Evolutionary conservation across 1,140 invertebrate genomes (phyloP), one percentile per base, ranked within the genome.

Genomic region (Drosophila takahashii): DNA sequence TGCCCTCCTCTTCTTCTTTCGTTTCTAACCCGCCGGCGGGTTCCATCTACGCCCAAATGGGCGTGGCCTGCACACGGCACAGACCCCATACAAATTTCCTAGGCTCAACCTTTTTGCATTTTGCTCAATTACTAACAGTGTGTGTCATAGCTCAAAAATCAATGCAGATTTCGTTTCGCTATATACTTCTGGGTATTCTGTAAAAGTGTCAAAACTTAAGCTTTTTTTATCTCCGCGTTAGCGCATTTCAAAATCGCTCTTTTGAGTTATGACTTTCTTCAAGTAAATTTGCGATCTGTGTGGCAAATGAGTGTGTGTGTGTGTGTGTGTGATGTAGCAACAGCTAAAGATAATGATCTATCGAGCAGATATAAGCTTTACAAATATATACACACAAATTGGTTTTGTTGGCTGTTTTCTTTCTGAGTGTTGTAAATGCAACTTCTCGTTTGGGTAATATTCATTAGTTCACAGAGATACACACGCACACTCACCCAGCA

Each of bases 21-120:
- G 15, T 50, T 59, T 42, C 52, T 81, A 65, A 87, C 83, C 83
- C 84, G 83, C 83, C 83, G 83, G 83, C 83, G 84, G 83, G 83
- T 83, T 53, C 62, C 70, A 62, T 36, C 72, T 57, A 78, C 65
- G 58, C 75, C 60, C 62, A 65, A 62, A 42, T 50, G 62, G 81
- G 69, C 78, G 81, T 85, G 72, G 72, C 67, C 79, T 59, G 77
- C 81, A 85, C 81, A 62, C 72, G 79, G 75, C 53, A 61, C 77
- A 72, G 51, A 72, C 52, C 62, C 48, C 56, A 71, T 54, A 51
- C 39, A 69, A 76, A 77, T 45, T 37, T 51, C 34, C 54, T 69
- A 77, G 73, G 74, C 62, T 54, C 53, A 54, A 77, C 56, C 50
- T 53, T 51, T 51, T 69, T 41, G 58, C 41, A 54, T 59, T 65